These are phyloP conservation scores for Clarias batrachus DNA, from an alignment of 2,113 vertebrate species.

Conservation along the genomic window DNA sequence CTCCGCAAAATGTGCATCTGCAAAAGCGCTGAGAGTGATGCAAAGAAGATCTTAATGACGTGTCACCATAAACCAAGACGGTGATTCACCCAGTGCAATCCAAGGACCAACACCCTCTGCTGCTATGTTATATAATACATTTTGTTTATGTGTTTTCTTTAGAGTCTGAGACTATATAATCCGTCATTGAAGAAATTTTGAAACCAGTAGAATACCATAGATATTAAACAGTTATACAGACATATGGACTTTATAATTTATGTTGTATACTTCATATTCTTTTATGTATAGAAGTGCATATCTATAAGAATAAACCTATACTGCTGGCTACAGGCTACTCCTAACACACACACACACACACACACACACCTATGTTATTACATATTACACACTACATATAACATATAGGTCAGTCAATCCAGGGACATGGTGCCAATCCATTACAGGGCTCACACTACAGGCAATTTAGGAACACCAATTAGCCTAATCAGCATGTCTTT, in stretches of 20 bases:
- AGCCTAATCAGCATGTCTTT: no score
- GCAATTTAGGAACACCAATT: no score
- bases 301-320: not conserved
- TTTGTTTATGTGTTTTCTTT: not conserved
- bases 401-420: no score
- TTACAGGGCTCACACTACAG: no score
- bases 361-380: no score
- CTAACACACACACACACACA: not conserved
- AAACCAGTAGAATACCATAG: not conserved
- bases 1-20: slow-evolving; percentile 38
- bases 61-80: slow-evolving; percentile 36
- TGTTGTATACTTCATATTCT: not conserved
- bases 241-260: not conserved
- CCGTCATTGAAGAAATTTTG: not conserved
- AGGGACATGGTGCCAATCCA: no score
- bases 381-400: no score
- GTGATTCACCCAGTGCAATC: slow-evolving; percentile 33
- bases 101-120: slow-evolving; percentile 2
- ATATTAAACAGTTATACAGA: not conserved
- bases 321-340: not conserved
- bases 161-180: not conserved
- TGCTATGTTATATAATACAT: slow-evolving; percentile 23
- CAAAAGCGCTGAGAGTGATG: slow-evolving; percentile 32
- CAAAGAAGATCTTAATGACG: slow-evolving; percentile 36
- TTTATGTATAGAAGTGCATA: not conserved